These are phyloP conservation scores for Hemichromis elongatus DNA, from an alignment of 2,113 vertebrate genomes.

Conservation along the genomic window DNA sequence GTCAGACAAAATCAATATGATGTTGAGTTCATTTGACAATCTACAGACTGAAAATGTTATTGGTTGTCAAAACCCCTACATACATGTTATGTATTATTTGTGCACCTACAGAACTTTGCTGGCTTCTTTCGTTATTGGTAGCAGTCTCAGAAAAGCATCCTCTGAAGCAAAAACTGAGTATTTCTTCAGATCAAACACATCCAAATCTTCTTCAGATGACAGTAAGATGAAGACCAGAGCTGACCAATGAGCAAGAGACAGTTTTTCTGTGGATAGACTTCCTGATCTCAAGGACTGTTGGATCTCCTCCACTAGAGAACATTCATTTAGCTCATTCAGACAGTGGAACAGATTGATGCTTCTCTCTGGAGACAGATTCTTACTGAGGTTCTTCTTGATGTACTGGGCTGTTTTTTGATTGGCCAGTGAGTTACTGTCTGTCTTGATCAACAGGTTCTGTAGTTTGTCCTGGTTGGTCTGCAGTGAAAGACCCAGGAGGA, in stretches of 20 bases:
- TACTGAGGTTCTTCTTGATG: neutral
- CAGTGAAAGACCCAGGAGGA: conserved; percentile 1
- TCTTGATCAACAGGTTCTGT: neutral
- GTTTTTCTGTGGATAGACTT: neutral
- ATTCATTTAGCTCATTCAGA: conserved; percentile 9
- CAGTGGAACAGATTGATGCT: conserved; percentile 9
- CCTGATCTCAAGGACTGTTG: neutral
- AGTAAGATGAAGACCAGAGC: conserved; percentile 13
- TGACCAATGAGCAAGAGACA: conserved; percentile 20
- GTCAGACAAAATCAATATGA: neutral
- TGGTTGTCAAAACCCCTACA: neutral
- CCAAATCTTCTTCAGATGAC: neutral
- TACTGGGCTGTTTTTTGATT: neutral
- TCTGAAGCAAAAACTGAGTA: neutral
- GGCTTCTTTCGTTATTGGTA: neutral
- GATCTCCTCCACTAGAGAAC: neutral
- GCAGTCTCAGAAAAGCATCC: neutral
- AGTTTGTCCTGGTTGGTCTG: neutral
- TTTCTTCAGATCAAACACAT: neutral
- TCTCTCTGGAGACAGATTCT: neutral
- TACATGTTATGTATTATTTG: neutral
- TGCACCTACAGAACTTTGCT: conserved; percentile 6
- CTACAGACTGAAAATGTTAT: neutral
- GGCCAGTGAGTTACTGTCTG: neutral
- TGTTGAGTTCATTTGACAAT: neutral